Conservation (phyloP, 2,797 vertebrate species). For the Trematomus bernacchii region DNA sequence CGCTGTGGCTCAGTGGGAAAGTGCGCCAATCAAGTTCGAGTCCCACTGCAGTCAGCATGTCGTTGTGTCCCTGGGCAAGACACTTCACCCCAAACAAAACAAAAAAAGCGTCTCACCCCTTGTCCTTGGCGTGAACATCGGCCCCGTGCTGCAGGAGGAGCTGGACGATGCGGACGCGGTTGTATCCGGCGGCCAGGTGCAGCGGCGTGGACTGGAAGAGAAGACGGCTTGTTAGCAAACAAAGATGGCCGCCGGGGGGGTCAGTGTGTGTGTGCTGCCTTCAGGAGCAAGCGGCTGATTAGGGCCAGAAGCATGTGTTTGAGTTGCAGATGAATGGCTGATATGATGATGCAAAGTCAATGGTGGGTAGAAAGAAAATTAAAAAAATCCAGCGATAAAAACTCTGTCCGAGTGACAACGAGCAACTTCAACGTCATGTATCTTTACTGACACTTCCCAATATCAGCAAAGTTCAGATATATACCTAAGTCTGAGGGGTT, state of each 20-base stretch:
- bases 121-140: slow-evolving; percentile 98
- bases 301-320: slow-evolving; percentile 73
- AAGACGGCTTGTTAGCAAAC: slow-evolving; percentile 47
- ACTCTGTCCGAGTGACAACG: slow-evolving; percentile 22
- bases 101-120: slow-evolving; percentile 87
- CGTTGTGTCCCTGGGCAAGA: too few species aligned
- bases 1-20: too few species aligned
- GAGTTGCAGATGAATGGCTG: slow-evolving; percentile 73
- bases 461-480: too few species aligned
- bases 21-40: too few species aligned
- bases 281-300: slow-evolving; percentile 75
- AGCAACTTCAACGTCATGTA: slow-evolving; percentile 27
- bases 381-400: slow-evolving; percentile 27
- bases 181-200: slow-evolving; percentile 98
- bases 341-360: slow-evolving; percentile 63
- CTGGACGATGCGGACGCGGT: slow-evolving; percentile 98
- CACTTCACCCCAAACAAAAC: too few species aligned
- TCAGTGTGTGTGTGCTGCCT: slow-evolving; percentile 44
- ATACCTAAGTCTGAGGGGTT: neutral
- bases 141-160: slow-evolving; percentile 98
- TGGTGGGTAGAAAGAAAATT: slow-evolving; percentile 28
- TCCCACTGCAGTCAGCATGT: too few species aligned
- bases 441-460: slow-evolving; percentile 11
- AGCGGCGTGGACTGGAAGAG: slow-evolving; percentile 94
- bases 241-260: neutral